Base-by-base conservation (phyloP, 2,888 invertebrate genomes). In the Aporophyla lueneburgensis region DNA sequence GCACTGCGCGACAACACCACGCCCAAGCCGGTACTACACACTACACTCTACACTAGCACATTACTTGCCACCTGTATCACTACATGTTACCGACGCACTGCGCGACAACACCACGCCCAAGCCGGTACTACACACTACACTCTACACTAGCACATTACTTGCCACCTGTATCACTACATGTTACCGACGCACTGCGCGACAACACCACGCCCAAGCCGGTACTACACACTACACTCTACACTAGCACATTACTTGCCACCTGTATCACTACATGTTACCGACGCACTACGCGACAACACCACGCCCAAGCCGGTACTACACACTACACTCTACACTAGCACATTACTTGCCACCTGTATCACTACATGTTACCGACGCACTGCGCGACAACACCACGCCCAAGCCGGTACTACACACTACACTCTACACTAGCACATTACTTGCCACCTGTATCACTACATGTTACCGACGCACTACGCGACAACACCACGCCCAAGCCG, bases 41-140 rank as follows among this genome's bases (percentile, higher is more conserved):
- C 9, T 43, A 43, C 9, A 43, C 43, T 43, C 9, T 43, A 43
- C 43, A 43, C 7, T 43, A 43, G n/a, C 43, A 43, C 43, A 9
- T 43, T 9, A 9, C 43, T 46, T 46, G 43, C 3, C 33, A 46
- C n/a, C n/a, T n/a, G n/a, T n/a, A n/a, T n/a, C n/a, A n/a, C n/a
- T n/a, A n/a, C n/a, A n/a, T n/a, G n/a, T n/a, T n/a, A n/a, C 94
- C 16, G 95, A 94, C 71, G 90, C 89, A 71, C 80, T 86, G 24
- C 10, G 82, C n/a, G 82, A 80, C 66, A 76, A 81, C 76, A 16
- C 1, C 58, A 76, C 80, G 46, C 80, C 83, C 72, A 81, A 86
- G 67, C 85, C 80, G 73, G 84, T 46, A 46, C 10, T 9, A 43
- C 43, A 9, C 9, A 43, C 9, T 43, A 43, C 9, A 43, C 43